These are phyloP conservation scores for Ctenosaura bakeri DNA, from an alignment of 2,797 vertebrate species.

Conservation along the genomic window DNA sequence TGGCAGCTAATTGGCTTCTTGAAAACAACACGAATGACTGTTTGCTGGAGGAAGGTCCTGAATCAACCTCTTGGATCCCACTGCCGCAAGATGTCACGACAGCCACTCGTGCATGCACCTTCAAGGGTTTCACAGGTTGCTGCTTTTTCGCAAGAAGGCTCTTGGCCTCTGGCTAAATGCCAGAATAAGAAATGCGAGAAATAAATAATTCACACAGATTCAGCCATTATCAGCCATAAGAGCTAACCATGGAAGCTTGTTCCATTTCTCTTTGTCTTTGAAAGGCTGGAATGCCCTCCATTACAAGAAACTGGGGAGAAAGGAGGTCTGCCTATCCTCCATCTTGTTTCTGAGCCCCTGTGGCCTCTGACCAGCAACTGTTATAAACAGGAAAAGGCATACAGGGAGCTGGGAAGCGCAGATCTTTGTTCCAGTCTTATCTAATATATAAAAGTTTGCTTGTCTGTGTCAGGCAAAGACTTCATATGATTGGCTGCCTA, in stretches of 20 bases:
- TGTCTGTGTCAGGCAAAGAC: too few relatives aligned
- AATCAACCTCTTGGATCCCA: background rate
- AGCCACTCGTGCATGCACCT: background rate
- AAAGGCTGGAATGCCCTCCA: too few relatives aligned
- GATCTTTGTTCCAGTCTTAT: background rate
- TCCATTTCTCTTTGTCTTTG: too few relatives aligned
- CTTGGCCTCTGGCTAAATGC: background rate
- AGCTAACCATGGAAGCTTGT: background rate
- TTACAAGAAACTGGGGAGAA: background rate
- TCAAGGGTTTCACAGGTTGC: background rate
- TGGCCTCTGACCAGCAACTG: background rate
- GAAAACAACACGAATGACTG: background rate
- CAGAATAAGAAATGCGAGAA: background rate
- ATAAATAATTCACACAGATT: background rate
- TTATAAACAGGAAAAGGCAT: background rate
- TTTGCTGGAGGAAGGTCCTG: background rate
- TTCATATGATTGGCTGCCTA: too few relatives aligned
- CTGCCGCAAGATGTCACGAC: background rate
- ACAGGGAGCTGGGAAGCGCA: too few relatives aligned
- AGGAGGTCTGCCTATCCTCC: too few relatives aligned
- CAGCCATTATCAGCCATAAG: background rate
- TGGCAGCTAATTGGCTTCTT: conserved; percentile 10
- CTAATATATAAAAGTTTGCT: background rate
- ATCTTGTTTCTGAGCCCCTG: background rate
- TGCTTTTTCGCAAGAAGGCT: background rate